Percentiles rank a stretch among this genome's conserved stretches.
Evolutionary conservation across 2,797 vertebrate species (phyloP).

Genomic region (Dryobates pubescens): DNA sequence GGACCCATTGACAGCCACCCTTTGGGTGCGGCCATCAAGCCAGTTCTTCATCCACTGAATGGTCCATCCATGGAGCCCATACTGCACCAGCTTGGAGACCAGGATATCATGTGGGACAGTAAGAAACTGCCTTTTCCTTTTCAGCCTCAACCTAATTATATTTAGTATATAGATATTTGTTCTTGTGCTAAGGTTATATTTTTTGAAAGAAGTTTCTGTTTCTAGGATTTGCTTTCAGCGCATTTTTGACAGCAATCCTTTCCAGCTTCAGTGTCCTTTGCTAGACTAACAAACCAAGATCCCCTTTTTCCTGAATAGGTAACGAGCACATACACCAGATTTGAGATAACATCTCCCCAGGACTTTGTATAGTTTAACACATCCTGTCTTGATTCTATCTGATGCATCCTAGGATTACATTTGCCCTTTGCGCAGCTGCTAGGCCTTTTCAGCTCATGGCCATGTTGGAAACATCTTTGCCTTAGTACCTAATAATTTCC

Average conservation of each 20-base stretch:
- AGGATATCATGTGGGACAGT: too few species aligned
- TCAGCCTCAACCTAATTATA: neutral
- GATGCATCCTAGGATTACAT: neutral
- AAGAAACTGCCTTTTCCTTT: neutral
- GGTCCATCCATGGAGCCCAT: too few species aligned
- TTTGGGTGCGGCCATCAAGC: too few species aligned
- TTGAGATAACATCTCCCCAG: neutral
- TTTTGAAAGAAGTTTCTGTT: neutral
- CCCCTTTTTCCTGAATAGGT: accelerated
- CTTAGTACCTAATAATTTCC: neutral
- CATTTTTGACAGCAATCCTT: neutral
- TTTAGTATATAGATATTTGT: neutral
- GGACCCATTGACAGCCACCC: too few species aligned
- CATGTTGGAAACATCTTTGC: neutral
- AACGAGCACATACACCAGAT: neutral
- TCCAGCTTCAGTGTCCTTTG: neutral
- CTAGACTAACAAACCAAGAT: neutral
- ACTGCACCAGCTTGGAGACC: too few species aligned
- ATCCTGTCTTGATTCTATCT: neutral
- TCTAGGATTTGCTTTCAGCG: neutral
- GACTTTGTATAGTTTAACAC: neutral
- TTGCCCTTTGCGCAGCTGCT: neutral
- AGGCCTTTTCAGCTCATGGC: neutral
- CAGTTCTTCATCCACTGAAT: too few species aligned
- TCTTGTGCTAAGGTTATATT: neutral